Evolutionary conservation across 30 jellyfish, hydroid and myxozoan genomes (phyloP).

Genomic region (Aurelia sp.): DNA sequence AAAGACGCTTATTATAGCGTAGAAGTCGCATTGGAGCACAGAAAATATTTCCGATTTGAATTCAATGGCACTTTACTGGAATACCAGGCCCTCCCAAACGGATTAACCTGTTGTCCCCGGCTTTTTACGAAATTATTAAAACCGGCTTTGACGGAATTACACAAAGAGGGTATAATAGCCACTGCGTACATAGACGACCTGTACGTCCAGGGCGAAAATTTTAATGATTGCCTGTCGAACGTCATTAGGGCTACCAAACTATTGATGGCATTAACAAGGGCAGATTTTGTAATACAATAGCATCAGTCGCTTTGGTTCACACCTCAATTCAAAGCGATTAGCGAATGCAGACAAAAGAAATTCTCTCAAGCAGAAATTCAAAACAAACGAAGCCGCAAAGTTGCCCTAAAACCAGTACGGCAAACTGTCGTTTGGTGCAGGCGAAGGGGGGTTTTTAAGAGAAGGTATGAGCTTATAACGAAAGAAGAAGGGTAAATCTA

Average conservation of each 20-base stretch:
- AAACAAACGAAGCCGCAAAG: too few relatives aligned
- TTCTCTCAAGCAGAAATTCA: too few relatives aligned
- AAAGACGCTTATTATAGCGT: slow-evolving; percentile 56
- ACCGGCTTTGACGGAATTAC: slow-evolving; percentile 23
- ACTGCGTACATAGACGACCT: slow-evolving; percentile 18
- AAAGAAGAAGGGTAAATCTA: too few relatives aligned
- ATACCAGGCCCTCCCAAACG: slow-evolving; percentile 17
- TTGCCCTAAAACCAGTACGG: too few relatives aligned
- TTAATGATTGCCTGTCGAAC: not conserved
- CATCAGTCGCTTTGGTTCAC: too few relatives aligned
- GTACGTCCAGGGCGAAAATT: not conserved
- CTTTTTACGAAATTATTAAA: slow-evolving; percentile 27
- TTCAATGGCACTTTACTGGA: not conserved
- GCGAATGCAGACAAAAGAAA: too few relatives aligned
- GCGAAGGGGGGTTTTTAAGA: too few relatives aligned
- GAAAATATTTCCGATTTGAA: slow-evolving; percentile 19
- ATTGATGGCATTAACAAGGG: not conserved
- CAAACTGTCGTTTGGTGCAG: too few relatives aligned
- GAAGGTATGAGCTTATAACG: too few relatives aligned
- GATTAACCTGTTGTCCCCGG: slow-evolving; percentile 22
- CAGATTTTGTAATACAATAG: too few relatives aligned
- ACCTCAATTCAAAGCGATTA: too few relatives aligned
- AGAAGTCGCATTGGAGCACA: not conserved
- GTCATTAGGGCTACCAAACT: slow-evolving; percentile 1
- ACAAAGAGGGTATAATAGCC: not conserved